Evolutionary conservation across 2,888 invertebrate genomes (phyloP), one percentile per base, ranked within the genome.

Genomic region (Nephrotoma guestfalica): DNA sequence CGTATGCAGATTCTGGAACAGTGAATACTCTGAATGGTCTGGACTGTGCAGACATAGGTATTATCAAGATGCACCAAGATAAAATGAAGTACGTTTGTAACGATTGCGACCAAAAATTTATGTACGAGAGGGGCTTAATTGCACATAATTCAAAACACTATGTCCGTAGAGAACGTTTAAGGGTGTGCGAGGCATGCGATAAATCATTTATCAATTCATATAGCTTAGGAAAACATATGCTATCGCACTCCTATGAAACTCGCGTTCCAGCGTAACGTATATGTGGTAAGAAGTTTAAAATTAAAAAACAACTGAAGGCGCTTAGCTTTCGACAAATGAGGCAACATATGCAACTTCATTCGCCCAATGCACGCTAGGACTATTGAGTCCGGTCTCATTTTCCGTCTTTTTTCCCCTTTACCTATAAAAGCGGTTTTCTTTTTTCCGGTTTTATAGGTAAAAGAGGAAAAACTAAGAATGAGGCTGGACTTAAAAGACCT

Each of bases 81-180:
- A 18, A 86, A 51, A 86, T 86, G 86, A 86, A 86, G 42, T 86
- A 43, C n/a, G 43, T 57, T 41, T 86, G 86, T 57, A 30, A 71
- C 9, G n/a, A 86, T 13, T 86, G 86, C 71, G 86, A 18, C 6
- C 57, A 86, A n/a, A 41, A 42, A 71, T 86, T 86, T 57, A 57
- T 57, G 18, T 86, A 86, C 18, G 86, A 86, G 11, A 86, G 86
- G 41, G 86, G 41, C 7, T 18, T 86, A 41, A 15, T 41, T 9
- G 41, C 86, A 7, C 86, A 86, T 41, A 42, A 43, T 9, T 40
- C 57, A 5, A 41, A 13, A 40, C 86, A 86, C 41, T 18, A 11
- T 13, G 86, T 40, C 0, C 86, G 51, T 6, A 18, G 51, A 3
- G n/a, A 11, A 40, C 51, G 40, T 51, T 30, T 30, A 30, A 30